A percentile compares a stretch with the other conserved stretches of the same genome.
Conservation (phyloP, 2,113 vertebrate species). For the Holacanthus passer region DNA sequence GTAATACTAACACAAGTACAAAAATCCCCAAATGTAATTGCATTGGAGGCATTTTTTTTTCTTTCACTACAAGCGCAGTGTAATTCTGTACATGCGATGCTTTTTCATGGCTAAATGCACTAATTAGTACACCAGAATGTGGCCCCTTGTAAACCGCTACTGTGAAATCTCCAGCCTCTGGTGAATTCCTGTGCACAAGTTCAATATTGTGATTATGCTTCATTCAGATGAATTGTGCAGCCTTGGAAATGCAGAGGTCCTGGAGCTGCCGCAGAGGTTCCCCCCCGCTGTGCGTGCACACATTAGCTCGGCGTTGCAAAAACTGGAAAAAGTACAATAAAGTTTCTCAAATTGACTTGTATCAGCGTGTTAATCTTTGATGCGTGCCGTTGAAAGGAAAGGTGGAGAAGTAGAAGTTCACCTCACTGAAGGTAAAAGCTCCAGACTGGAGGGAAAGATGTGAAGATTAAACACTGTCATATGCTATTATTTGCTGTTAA, state of each 20-base stretch:
- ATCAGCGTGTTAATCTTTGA: background rate
- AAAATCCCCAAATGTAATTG: background rate
- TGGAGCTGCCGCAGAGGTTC: background rate
- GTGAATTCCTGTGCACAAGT: slow-evolving; percentile 12
- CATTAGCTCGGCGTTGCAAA: background rate
- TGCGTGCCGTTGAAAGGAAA: background rate
- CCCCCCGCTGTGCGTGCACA: background rate
- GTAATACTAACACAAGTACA: background rate
- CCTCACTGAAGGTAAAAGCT: background rate
- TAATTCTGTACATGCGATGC: background rate
- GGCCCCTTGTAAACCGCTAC: background rate
- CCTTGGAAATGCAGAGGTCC: background rate
- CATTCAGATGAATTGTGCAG: slow-evolving; percentile 15
- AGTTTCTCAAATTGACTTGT: background rate
- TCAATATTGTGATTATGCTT: slow-evolving; percentile 52
- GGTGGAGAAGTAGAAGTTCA: background rate
- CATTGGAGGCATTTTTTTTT: slow-evolving; percentile 2
- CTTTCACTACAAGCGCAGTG: background rate
- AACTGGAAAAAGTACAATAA: slow-evolving; percentile 7
- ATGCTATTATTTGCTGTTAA: background rate
- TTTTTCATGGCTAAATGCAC: slow-evolving; percentile 37
- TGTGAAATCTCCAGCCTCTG: slow-evolving; percentile 25
- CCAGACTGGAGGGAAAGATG: too few species aligned
- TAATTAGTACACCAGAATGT: slow-evolving; percentile 42
- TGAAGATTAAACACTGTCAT: too few species aligned